Base-by-base conservation (phyloP, 1,140 invertebrate species). In the Drosophila equinoxialis region DNA sequence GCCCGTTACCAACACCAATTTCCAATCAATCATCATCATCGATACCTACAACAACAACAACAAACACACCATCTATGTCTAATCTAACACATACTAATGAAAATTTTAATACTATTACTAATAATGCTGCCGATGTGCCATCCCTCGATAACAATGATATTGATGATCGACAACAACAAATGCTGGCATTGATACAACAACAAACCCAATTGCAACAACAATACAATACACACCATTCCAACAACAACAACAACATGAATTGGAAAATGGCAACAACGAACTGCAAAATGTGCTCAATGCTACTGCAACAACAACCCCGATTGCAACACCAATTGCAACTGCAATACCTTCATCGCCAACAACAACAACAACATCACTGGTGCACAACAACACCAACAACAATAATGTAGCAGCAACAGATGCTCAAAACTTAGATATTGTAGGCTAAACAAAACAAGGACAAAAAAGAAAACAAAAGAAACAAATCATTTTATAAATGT, bases 371-470 rank as follows among this genome's bases (percentile, higher is more conserved):
- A 69, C 74, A 71, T 73, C 74, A 62, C 71, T 62, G 68, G 67
- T 48, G 65, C 68, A 67, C 74, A 90, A 90, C 35, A 68, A 78
- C 70, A 68, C 71, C 61, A 73, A 66, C 35, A 57, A 57, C 33
- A 69, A 63, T 30, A 74, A 60, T 45, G 61, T 79, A 87, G 86
- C 90, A 79, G 90, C 90, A 76, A 91, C 90, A 85, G 91, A 92
- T 91, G 91, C 91, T 91, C 91, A 92, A 92, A 92, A 90, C 74
- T 74, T 92, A 91, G 91, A 92, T 91, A 91, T 92, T 90, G 91
- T 92, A 91, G 91, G 77, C 65, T 92, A 92, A 57, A 67, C 54
- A 71, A 78, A 71, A 63, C 64, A 73, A 59, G 54, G 26, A 39
- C 33, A 60, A 20, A 60, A 20, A 14, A 20, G 13, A 60, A 20